Conservation (phyloP, 2,113 vertebrate species). For the Cyprinodon variegatus region DNA sequence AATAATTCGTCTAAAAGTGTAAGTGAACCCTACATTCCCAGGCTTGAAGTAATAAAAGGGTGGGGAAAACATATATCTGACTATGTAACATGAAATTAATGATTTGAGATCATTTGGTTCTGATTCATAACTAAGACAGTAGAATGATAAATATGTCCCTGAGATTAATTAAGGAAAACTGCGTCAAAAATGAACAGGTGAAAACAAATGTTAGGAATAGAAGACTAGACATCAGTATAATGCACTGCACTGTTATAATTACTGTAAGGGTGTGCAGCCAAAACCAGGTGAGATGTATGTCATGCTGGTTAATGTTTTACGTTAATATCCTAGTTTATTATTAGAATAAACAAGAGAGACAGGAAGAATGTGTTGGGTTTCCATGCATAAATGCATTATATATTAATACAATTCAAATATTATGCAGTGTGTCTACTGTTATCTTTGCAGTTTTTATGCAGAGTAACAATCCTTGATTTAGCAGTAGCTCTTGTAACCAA, state of each 20-base stretch:
- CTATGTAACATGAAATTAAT: background rate
- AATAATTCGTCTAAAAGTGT: slow-evolving; percentile 4
- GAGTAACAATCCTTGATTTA: too few relatives aligned
- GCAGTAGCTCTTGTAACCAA: background rate
- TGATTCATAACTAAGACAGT: background rate
- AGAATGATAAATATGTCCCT: background rate
- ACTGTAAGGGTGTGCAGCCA: background rate
- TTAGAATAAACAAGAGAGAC: too few relatives aligned
- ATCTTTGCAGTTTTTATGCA: too few relatives aligned
- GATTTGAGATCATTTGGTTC: background rate
- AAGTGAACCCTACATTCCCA: background rate
- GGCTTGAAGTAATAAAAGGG: background rate
- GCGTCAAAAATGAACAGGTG: background rate
- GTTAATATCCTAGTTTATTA: too few relatives aligned
- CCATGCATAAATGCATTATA: too few relatives aligned
- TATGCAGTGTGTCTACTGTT: too few relatives aligned
- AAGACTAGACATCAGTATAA: background rate
- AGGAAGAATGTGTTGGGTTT: too few relatives aligned
- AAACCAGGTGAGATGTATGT: background rate
- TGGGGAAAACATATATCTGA: background rate
- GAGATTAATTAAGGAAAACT: too few relatives aligned
- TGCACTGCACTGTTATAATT: background rate
- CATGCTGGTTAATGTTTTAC: too few relatives aligned
- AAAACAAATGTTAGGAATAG: background rate
- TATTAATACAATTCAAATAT: too few relatives aligned